phyloP scores from a whole-genome alignment of 2,113 vertebrate species.

The Prionailurus viverrinus region DNA sequence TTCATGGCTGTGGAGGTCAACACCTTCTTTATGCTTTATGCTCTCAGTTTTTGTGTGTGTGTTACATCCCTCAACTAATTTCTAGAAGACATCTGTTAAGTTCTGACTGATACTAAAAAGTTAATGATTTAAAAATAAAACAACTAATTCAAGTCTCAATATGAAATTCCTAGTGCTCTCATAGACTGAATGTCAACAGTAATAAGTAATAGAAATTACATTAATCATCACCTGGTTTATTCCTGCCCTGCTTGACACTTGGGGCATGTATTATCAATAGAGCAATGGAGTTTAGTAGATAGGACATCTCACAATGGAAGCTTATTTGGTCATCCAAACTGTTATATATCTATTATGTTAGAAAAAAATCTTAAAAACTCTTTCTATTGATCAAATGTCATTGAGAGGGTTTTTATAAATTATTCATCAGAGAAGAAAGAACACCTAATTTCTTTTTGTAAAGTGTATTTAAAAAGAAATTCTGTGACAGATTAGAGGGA shows the following conservation, averaged over 20 bases:
- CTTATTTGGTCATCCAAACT: conserved; percentile 18
- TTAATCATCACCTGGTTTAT: background rate
- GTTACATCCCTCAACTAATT: background rate
- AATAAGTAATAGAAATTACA: background rate
- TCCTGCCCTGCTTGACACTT: background rate
- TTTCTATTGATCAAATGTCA: conserved; percentile 44
- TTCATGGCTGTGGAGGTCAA: background rate
- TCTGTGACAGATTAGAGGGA: background rate
- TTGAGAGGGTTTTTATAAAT: conserved; percentile 24
- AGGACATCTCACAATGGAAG: background rate
- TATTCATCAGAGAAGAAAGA: conserved; percentile 57
- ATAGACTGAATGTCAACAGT: background rate
- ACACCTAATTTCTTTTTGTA: conserved; percentile 43
- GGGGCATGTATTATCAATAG: background rate
- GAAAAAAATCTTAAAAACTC: conserved; percentile 35
- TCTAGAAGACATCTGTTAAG: background rate
- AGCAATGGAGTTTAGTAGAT: background rate
- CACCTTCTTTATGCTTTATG: background rate
- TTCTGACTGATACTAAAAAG: conserved; percentile 40
- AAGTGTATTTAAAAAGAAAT: background rate
- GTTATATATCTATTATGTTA: background rate
- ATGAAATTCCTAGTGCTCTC: background rate
- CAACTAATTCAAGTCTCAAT: background rate
- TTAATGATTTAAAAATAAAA: conserved; percentile 39
- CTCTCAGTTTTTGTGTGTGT: background rate